Evolutionary conservation across 2,888 invertebrate species (phyloP).

Genomic region (Drosophila setosimentum): DNA sequence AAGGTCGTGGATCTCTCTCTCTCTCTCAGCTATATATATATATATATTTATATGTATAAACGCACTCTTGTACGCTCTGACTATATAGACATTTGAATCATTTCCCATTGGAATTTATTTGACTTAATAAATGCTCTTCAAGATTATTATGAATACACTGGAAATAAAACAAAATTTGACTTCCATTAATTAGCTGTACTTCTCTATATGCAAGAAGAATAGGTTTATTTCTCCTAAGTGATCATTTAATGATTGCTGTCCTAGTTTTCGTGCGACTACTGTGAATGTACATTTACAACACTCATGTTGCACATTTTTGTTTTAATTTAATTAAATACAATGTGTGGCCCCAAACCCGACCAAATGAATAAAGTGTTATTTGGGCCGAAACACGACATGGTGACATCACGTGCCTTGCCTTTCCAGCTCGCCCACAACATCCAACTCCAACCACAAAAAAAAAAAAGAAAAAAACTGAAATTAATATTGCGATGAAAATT

Average conservation of each 20-base stretch:
- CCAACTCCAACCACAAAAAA: slow-evolving; percentile 27
- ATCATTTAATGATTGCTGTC: not conserved
- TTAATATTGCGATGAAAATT: slow-evolving; percentile 21
- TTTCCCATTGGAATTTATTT: slow-evolving; percentile 40
- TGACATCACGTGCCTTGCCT: slow-evolving; percentile 69
- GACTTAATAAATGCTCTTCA: slow-evolving; percentile 9
- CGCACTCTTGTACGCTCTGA: slow-evolving; percentile 12
- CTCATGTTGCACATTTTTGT: slow-evolving; percentile 49
- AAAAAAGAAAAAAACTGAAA: not conserved
- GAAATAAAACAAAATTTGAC: no score
- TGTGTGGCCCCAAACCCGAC: slow-evolving; percentile 23
- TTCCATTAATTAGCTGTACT: not conserved
- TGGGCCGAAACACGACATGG: slow-evolving; percentile 59
- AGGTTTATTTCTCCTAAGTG: no score
- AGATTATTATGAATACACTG: slow-evolving; percentile 7
- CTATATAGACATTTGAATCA: slow-evolving; percentile 21
- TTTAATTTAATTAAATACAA: slow-evolving; percentile 65
- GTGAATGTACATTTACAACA: slow-evolving; percentile 14
- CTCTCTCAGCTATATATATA: not conserved
- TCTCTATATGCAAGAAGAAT: not conserved
- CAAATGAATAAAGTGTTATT: slow-evolving; percentile 59
- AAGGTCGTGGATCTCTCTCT: slow-evolving; percentile 60
- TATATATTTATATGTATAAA: slow-evolving; percentile 24
- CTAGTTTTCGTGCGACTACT: not conserved
- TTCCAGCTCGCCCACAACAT: slow-evolving; percentile 59